Evolutionary conservation across 1,140 invertebrate genomes (phyloP).

Genomic region (Apis dorsata): DNA sequence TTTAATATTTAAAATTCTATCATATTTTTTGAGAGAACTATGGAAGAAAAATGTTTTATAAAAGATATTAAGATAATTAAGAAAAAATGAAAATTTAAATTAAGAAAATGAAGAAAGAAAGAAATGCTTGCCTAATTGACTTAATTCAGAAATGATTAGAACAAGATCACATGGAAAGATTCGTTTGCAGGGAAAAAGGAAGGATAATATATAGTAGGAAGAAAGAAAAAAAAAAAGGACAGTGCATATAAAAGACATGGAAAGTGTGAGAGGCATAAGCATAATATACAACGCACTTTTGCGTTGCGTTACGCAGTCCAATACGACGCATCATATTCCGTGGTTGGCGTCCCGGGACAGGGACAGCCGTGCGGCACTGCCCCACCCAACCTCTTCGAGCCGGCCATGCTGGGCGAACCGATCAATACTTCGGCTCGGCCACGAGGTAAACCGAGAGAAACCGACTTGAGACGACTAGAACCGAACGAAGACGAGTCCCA

Average conservation of each 20-base stretch:
- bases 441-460: slow-evolving; percentile 30
- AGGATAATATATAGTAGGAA: not conserved
- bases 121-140: not conserved
- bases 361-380: slow-evolving; percentile 65
- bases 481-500: slow-evolving; percentile 59
- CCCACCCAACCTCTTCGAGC: slow-evolving; percentile 67
- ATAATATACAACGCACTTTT: not conserved
- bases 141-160: not conserved
- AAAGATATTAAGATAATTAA: not conserved
- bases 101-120: not conserved
- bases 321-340: slow-evolving; percentile 22
- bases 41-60: not conserved
- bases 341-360: slow-evolving; percentile 52
- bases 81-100: not conserved
- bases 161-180: not conserved
- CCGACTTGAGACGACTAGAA: slow-evolving; percentile 45
- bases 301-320: not conserved
- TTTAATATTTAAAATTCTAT: not conserved
- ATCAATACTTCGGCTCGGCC: slow-evolving; percentile 68
- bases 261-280: not conserved
- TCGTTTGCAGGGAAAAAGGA: not conserved
- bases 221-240: not conserved
- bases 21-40: not conserved
- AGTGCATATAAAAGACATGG: not conserved
- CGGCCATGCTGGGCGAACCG: slow-evolving; percentile 65